phyloP scores from a whole-genome alignment of 2,113 vertebrate species.

The Mandrillus leucophaeus region DNA sequence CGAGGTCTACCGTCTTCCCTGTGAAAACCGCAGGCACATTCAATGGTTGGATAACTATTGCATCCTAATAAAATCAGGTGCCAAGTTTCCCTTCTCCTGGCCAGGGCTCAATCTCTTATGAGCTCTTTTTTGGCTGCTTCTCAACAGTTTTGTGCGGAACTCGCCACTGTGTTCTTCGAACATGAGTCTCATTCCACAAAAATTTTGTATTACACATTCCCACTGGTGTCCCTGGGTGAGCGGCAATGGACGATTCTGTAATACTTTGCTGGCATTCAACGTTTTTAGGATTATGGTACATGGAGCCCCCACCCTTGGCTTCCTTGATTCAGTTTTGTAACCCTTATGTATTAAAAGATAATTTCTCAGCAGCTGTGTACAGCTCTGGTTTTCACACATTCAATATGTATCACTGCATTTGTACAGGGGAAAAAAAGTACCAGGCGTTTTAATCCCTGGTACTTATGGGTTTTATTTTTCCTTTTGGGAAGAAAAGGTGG shows the following conservation, averaged over 20 bases:
- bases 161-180: slow-evolving; percentile 35
- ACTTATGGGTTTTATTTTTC: neutral
- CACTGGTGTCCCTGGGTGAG: neutral
- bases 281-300: neutral
- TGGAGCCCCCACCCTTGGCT: neutral
- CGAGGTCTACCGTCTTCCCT: neutral
- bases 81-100: slow-evolving; percentile 52
- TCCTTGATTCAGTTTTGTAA: neutral
- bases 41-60: neutral
- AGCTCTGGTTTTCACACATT: neutral
- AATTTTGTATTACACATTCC: slow-evolving; percentile 54
- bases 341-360: neutral
- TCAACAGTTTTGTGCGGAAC: slow-evolving; percentile 24
- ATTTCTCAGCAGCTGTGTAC: neutral
- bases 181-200: slow-evolving; percentile 36
- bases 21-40: neutral
- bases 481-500: neutral
- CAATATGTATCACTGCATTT: neutral
- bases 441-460: neutral
- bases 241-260: neutral
- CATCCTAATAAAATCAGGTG: slow-evolving; percentile 25
- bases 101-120: slow-evolving; percentile 40
- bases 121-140: slow-evolving; percentile 42
- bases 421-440: neutral
- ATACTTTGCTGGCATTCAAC: neutral